Percentiles rank a stretch among this genome's conserved stretches.
Evolutionary conservation across 2,113 vertebrate genomes (phyloP).

Genomic region (Eublepharis macularius): DNA sequence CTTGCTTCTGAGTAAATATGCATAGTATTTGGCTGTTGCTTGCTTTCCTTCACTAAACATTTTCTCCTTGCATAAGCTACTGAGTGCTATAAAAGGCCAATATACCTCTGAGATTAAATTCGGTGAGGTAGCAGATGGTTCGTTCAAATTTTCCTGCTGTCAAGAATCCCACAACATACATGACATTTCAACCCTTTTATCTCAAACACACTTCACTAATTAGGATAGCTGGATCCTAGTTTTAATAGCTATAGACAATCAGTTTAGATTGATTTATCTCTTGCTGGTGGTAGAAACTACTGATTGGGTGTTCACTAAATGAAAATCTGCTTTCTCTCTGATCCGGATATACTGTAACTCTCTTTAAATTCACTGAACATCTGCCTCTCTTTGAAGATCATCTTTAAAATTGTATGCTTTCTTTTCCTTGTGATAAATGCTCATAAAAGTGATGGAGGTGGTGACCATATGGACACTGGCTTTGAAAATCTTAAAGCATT

Average conservation of each 20-base stretch:
- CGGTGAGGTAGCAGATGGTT: neutral
- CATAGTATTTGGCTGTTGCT: neutral
- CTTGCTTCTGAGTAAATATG: neutral
- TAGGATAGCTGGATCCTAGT: neutral
- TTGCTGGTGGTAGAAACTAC: slow-evolving; percentile 3
- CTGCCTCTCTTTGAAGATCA: slow-evolving; percentile 12
- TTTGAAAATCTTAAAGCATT: slow-evolving; percentile 18
- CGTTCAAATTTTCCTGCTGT: neutral
- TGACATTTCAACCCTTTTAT: slow-evolving; percentile 11
- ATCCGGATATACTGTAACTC: slow-evolving; percentile 6
- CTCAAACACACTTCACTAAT: slow-evolving; percentile 25
- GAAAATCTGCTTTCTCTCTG: neutral
- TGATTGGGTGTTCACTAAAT: neutral
- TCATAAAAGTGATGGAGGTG: neutral
- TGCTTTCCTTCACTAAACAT: neutral
- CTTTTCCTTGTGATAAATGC: neutral
- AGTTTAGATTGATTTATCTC: slow-evolving; percentile 37
- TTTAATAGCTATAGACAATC: slow-evolving; percentile 3
- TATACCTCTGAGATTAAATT: slow-evolving; percentile 15
- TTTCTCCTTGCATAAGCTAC: neutral
- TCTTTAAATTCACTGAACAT: neutral
- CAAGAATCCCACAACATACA: neutral
- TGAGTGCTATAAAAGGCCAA: neutral
- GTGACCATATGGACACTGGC: neutral
- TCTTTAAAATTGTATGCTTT: neutral